Percentiles rank a stretch among this genome's conserved stretches.
Conservation (phyloP, 1,140 invertebrate genomes). For the Capitella teleta region DNA sequence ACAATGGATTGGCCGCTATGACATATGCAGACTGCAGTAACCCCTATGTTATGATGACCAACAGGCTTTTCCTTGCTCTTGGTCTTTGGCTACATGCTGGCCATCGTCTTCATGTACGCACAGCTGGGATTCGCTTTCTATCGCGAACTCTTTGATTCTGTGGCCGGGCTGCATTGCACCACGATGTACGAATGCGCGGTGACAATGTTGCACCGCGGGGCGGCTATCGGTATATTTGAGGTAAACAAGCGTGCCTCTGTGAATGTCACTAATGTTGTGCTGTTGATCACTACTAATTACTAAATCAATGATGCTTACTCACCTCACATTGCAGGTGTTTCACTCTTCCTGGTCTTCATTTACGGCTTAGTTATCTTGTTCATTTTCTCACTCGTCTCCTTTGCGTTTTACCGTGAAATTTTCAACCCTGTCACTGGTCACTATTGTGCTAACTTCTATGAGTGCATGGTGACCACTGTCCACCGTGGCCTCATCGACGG, state of each 20-base stretch:
- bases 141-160: constrained; percentile 25
- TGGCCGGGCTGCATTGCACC: constrained; percentile 31
- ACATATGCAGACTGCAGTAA: too few species aligned
- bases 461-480: constrained; percentile 38
- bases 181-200: constrained; percentile 37
- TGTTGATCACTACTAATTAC: too few species aligned
- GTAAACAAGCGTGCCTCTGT: neutral
- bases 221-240: neutral
- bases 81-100: constrained; percentile 34
- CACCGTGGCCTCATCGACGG: constrained; percentile 36
- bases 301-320: too few species aligned
- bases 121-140: constrained; percentile 37
- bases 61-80: neutral
- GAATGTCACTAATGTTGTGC: too few species aligned
- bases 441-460: constrained; percentile 33
- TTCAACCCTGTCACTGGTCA: constrained; percentile 25
- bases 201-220: constrained; percentile 14
- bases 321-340: constrained; percentile 26
- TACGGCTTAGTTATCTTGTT: constrained; percentile 37
- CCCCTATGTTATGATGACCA: too few species aligned
- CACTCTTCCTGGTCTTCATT: constrained; percentile 36
- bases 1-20: too few species aligned
- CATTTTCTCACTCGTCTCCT: constrained; percentile 35
- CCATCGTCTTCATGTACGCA: constrained; percentile 39
- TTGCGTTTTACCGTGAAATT: constrained; percentile 29